Evolutionary conservation across 2,888 invertebrate species (phyloP).

Genomic region (Drosophila ochracea): DNA sequence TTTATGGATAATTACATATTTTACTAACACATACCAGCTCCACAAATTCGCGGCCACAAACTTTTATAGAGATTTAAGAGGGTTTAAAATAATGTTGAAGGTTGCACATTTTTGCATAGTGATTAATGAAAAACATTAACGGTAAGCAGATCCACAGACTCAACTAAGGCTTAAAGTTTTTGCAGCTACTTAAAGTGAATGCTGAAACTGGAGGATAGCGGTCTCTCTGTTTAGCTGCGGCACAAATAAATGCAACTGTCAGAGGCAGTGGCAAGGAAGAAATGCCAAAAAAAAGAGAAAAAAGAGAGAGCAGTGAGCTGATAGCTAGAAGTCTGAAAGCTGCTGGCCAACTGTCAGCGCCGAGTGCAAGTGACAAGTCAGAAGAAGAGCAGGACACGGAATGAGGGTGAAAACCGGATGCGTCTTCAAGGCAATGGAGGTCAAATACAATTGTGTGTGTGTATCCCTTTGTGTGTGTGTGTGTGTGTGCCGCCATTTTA

Average conservation of each 20-base stretch:
- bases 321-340: constrained; percentile 53
- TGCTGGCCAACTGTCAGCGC: constrained; percentile 74
- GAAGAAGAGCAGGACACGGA: constrained; percentile 23
- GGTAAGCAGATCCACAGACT: constrained; percentile 10
- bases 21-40: constrained; percentile 19
- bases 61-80: constrained; percentile 22
- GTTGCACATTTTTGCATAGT: constrained; percentile 14
- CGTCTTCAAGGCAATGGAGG: constrained; percentile 60
- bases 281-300: constrained; percentile 10
- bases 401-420: constrained; percentile 45
- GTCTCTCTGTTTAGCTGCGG: constrained; percentile 23
- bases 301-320: constrained; percentile 25
- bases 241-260: constrained; percentile 74
- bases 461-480: constrained; percentile 3
- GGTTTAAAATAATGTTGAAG: constrained; percentile 21
- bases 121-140: constrained; percentile 38
- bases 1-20: constrained; percentile 71
- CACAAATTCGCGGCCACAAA: background rate
- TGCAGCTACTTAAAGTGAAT: constrained; percentile 28
- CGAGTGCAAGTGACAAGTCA: constrained; percentile 71
- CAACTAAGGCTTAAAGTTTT: constrained; percentile 18
- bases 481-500: constrained; percentile 37
- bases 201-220: constrained; percentile 20
- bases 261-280: constrained; percentile 46
- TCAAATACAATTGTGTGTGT: constrained; percentile 51